These are phyloP conservation scores for Ectemnius continuus DNA, from an alignment of 2,888 invertebrate species.

Conservation along the genomic window DNA sequence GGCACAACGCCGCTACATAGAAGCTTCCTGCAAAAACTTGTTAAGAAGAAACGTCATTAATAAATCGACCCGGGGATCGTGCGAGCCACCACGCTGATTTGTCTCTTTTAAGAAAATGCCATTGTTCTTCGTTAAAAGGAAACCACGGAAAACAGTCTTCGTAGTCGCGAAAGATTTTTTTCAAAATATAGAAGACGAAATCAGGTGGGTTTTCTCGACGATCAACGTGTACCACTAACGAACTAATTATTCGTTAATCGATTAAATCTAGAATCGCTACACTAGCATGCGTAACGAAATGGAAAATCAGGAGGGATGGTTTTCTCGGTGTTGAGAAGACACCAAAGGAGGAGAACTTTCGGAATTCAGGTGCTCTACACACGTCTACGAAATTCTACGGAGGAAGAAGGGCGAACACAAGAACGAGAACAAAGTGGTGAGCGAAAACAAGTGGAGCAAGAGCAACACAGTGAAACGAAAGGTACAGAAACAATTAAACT, in stretches of 20 bases:
- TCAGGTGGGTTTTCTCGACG: slow-evolving; percentile 32
- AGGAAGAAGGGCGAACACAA: slow-evolving; percentile 32
- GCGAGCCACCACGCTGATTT: slow-evolving; percentile 36
- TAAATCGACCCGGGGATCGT: slow-evolving; percentile 46
- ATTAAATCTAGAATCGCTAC: slow-evolving; percentile 49
- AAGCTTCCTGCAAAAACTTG: slow-evolving; percentile 71
- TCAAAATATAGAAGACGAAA: neutral
- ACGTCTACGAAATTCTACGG: neutral
- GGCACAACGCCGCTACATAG: slow-evolving; percentile 64
- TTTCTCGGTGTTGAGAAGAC: neutral
- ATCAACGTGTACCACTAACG: slow-evolving; percentile 27
- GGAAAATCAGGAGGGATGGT: slow-evolving; percentile 14
- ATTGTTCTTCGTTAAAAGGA: neutral
- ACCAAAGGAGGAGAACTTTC: too few relatives aligned
- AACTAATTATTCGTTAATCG: slow-evolving; percentile 26
- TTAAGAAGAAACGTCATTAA: slow-evolving; percentile 60
- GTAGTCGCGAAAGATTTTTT: neutral
- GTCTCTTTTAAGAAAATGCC: neutral
- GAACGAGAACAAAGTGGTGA: slow-evolving; percentile 38
- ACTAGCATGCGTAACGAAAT: slow-evolving; percentile 53
- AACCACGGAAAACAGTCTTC: neutral
- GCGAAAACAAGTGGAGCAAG: slow-evolving; percentile 26
- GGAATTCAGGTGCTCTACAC: too few relatives aligned
- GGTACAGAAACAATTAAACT: slow-evolving; percentile 11
- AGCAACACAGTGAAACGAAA: slow-evolving; percentile 29